Base-by-base conservation (phyloP, 2,888 invertebrate species). In the Autographa pulchrina region DNA sequence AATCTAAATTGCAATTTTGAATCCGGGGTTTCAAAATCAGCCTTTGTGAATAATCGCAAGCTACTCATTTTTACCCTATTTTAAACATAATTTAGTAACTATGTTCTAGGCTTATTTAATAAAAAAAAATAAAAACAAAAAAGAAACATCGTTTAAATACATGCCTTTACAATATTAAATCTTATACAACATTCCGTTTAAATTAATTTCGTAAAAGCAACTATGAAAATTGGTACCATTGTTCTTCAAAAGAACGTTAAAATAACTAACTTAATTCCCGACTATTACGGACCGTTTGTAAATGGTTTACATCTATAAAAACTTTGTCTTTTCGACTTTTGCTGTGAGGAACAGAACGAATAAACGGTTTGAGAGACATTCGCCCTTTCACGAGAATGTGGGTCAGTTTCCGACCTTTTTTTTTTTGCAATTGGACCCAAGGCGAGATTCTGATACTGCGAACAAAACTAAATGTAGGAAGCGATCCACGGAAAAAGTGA, bases 361-460 rank as follows among this genome's bases (percentile, higher is more conserved):
- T 56, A 56, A 56, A 56, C 54, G 54, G 54, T 56, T 25, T 56
- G 54, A 56, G 54, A 20, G 25, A 56, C 54, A 56, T 56, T 56
- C 25, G 54, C 54, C 48, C 20, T 54, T 54, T 54, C 54, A 25
- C 20, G 52, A 52, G 20, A 56, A 56, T 56, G 25, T 56, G 25
- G 54, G 54, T 56, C 54, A 56, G 54, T 25, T 56, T 56, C 54
- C 54, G 54, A 56, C 54, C 54, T 56, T 56, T 48, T 25, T 56
- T 56, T 56, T 25, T 56, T 56, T 56, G 54, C 54, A 56, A 56
- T 56, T 56, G 54, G 25, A 56, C 54, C 54, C 54, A 20, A 56
- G 54, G 48, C 48, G 48, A 48, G 48, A 48, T 48, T 48, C 48
- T 48, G 48, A 48, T n/a, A 48, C 48, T n/a, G 48, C 48, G 48